These are phyloP conservation scores for Acleris holmiana DNA, from an alignment of 2,888 invertebrate genomes.

Conservation along the genomic window DNA sequence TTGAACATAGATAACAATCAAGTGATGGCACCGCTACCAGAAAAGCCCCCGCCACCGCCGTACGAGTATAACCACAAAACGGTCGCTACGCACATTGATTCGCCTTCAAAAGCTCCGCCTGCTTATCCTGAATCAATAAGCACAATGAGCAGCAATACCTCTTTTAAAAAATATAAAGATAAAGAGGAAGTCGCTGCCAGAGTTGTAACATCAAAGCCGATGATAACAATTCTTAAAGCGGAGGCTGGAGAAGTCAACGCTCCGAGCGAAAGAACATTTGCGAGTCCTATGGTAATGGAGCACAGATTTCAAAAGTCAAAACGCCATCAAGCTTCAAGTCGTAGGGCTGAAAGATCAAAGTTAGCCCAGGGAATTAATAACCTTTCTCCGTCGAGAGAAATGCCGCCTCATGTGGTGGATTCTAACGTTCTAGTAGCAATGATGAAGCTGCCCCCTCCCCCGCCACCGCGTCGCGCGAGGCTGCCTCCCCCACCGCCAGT, in stretches of 20 bases:
- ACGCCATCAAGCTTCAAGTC: constrained; percentile 81
- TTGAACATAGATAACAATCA: constrained; percentile 65
- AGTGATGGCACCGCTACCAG: constrained; percentile 56
- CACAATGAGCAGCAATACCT: constrained; percentile 46
- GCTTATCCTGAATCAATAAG: constrained; percentile 84
- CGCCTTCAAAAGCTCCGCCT: constrained; percentile 85
- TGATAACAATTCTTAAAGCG: constrained; percentile 90
- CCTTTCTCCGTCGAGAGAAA: constrained; percentile 77
- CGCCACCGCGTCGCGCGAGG: constrained; percentile 83
- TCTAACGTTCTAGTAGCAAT: constrained; percentile 84
- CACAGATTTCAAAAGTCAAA: constrained; percentile 80
- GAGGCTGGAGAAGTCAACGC: constrained; percentile 88
- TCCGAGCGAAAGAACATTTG: constrained; percentile 83
- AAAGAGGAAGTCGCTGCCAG: constrained; percentile 90
- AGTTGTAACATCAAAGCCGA: constrained; percentile 90
- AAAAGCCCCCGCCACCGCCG: constrained; percentile 86
- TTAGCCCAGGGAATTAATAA: constrained; percentile 78
- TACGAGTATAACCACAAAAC: constrained; percentile 87
- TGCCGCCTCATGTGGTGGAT: constrained; percentile 66
- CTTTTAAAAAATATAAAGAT: constrained; percentile 57
- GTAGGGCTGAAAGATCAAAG: constrained; percentile 86
- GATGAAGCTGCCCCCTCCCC: constrained; percentile 85
- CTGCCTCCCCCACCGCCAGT: constrained; percentile 88
- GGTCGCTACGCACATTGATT: constrained; percentile 60
- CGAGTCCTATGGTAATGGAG: constrained; percentile 78